phyloP scores from a whole-genome alignment of 30 jellyfish, hydroid and myxozoan genomes.

The Aurelia coerulea region DNA sequence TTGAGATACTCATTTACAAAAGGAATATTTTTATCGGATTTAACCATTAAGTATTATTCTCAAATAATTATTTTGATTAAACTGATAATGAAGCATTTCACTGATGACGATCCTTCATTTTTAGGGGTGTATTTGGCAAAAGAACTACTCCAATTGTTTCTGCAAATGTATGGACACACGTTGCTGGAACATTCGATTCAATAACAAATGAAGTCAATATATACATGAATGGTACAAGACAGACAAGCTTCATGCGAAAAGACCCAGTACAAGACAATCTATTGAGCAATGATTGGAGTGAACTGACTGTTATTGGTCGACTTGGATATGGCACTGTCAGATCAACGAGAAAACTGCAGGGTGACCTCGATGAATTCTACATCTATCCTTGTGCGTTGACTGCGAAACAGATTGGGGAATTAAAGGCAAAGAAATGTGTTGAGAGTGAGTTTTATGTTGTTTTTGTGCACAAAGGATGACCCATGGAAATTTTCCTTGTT shows the following conservation, averaged over 20 bases:
- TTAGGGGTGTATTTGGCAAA: conserved; percentile 83
- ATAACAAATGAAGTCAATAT: conserved; percentile 68
- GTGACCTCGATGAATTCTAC: conserved; percentile 86
- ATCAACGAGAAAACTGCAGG: conserved; percentile 78
- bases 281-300: conserved; percentile 94
- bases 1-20: too few species aligned
- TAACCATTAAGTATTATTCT: too few species aligned
- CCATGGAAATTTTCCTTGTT: too few species aligned
- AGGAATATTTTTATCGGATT: too few species aligned
- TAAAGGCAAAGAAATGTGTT: conserved; percentile 75
- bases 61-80: too few species aligned
- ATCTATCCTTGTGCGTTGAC: conserved; percentile 90
- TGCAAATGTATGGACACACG: conserved; percentile 94
- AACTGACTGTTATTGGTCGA: conserved; percentile 83
- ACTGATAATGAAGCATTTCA: too few species aligned
- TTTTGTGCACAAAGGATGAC: too few species aligned
- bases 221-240: conserved; percentile 74
- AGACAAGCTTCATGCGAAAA: conserved; percentile 53
- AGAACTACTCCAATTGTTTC: conserved; percentile 81
- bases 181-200: conserved; percentile 90
- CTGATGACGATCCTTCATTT: background rate
- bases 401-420: conserved; percentile 51
- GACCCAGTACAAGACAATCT: conserved; percentile 64
- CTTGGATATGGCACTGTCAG: conserved; percentile 76
- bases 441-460: conserved; percentile 63